A percentile compares a stretch with the other conserved stretches of the same genome.
These are phyloP conservation scores for Myotis yumanensis DNA, from an alignment of 2,113 vertebrate genomes.

Conservation along the genomic window DNA sequence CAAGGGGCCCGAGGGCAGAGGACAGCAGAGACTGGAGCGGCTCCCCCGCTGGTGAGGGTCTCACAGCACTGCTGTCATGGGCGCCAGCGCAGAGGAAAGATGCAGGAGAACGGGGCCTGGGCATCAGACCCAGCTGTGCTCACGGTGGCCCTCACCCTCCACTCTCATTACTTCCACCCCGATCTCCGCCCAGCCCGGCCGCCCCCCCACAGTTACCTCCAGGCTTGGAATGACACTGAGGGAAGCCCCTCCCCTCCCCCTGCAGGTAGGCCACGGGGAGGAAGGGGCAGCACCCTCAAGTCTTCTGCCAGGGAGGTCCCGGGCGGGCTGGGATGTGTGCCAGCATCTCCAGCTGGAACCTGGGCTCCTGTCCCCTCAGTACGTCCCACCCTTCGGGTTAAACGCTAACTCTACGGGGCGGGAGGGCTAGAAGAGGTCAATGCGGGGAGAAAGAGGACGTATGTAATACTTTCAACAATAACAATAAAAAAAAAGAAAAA, in stretches of 20 bases:
- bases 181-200: neutral
- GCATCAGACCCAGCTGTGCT: neutral
- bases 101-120: neutral
- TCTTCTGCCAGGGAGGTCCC: neutral
- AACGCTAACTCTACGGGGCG: neutral
- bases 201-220: neutral
- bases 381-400: neutral
- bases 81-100: accelerated
- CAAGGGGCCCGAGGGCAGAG: neutral
- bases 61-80: accelerated
- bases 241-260: neutral
- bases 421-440: no score
- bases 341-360: neutral
- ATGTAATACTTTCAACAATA: no score
- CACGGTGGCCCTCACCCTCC: neutral
- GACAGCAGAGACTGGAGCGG: neutral
- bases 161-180: neutral
- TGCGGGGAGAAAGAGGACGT: no score
- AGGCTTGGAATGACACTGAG: neutral
- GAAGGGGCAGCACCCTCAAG: neutral
- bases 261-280: neutral
- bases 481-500: no score
- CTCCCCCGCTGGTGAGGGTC: accelerated
- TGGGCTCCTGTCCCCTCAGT: neutral
- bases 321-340: neutral